A percentile compares a stretch with the other conserved stretches of the same genome.
Conservation (phyloP, 1,140 invertebrate species). For the Theocolax elegans region DNA sequence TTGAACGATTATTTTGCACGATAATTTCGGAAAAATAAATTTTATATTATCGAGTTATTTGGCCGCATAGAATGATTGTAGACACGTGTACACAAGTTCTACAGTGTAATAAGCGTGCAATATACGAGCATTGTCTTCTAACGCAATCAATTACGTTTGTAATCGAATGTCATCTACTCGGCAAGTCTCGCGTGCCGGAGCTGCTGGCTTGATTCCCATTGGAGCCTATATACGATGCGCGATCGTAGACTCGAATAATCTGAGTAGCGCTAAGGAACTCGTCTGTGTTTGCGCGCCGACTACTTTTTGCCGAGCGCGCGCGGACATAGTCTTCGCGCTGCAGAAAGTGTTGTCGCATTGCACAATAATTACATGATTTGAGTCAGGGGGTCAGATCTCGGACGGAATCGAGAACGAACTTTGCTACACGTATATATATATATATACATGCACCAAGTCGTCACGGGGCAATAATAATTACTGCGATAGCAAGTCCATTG, state of each 20-base stretch:
- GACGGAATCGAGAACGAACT: conserved; percentile 28
- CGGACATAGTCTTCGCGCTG: background rate
- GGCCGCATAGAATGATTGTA: too few species aligned
- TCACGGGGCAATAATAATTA: conserved; percentile 34
- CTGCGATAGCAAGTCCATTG: conserved; percentile 7
- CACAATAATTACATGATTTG: conserved; percentile 17
- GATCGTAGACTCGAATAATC: too few species aligned
- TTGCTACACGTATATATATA: conserved; percentile 4
- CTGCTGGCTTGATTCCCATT: conserved; percentile 5
- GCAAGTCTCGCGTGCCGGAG: conserved; percentile 21
- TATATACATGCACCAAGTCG: too few species aligned
- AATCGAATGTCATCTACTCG: conserved; percentile 28
- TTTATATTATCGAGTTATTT: too few species aligned
- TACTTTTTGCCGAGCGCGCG: too few species aligned
- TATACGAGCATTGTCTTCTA: conserved; percentile 19
- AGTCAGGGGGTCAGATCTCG: conserved; percentile 33
- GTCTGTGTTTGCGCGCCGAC: too few species aligned
- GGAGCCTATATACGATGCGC: too few species aligned
- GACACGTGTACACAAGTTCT: too few species aligned
- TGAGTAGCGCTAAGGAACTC: too few species aligned
- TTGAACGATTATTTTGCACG: too few species aligned
- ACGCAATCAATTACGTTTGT: conserved; percentile 29
- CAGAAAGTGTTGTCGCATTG: conserved; percentile 16
- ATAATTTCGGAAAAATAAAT: too few species aligned
- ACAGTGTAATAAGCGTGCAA: too few species aligned